Evolutionary conservation across 2,113 vertebrate genomes (phyloP), one percentile per base, ranked within the genome.

Genomic region (Saccopteryx leptura): DNA sequence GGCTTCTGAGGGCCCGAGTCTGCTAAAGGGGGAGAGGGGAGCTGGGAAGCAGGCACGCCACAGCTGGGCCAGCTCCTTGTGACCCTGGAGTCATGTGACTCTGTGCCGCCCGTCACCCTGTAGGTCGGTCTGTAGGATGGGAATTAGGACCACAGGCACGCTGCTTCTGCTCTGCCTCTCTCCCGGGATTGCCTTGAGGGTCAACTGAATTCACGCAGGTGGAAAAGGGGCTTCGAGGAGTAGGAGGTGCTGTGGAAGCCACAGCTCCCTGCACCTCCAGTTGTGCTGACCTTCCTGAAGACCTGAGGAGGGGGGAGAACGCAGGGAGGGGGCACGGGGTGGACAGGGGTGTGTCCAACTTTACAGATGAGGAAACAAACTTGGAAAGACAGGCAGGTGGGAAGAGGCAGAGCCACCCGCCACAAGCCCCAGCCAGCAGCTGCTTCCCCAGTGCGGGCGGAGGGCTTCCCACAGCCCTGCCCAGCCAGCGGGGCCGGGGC

Each of bases 71-170:
- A 14, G 17, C 33, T 58, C 61, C 11, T 0, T 1, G 26, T 50
- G 68, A 60, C 39, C 26, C 58, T 39, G 19, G 56, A 28, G 72
- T 28, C 71, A 0, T 1, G 39, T 61, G 60, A 65, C n/a, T 65
- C n/a, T 68, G 24, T 2, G 5, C 14, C 0, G 0, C 0, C 18
- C 9, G 4, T 13, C 7, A 28, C 12, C 7, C 58, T 12, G 26
- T 31, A 56, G n/a, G 11, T 24, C 0, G 0, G 46, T 60, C 50
- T 69, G 10, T 0, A 54, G 71, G 33, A 21, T 4, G 14, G 65
- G 31, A 58, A n/a, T 19, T 0, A 63, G 52, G 80, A 52, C 19
- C 52, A 50, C 5, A 15, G 39, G 46, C 23, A 2, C 0, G 1
- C 4, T 28, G 33, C 39, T 18, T 24, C 78, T 31, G 13, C 61